Base-by-base conservation (phyloP, 1,140 invertebrate genomes). In the Listronotus bonariensis region DNA sequence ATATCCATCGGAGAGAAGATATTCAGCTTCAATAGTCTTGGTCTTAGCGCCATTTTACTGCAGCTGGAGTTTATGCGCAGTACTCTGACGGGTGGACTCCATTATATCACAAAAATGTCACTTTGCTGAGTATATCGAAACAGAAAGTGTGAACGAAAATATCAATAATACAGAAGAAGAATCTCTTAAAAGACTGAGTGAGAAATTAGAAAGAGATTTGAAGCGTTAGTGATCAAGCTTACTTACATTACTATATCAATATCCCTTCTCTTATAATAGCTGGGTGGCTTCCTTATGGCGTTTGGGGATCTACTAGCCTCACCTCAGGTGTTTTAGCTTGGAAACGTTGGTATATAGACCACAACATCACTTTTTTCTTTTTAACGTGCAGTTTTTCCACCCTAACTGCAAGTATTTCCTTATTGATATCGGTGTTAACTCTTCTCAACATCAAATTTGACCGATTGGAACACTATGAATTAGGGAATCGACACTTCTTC, bases 11-110 rank as follows among this genome's bases (percentile, higher is more conserved):
- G 86, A 88, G 74, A 75, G 86, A 68, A 80, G 85, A 58, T 88
- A 88, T 67, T 88, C 86, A 0, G 85, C 86, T 0, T 87, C 86
- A 0, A 87, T 85, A 1, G 86, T 88, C 0, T 82, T 85, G 87
- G 87, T 3, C 67, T 88, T 18, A 83, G 83, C 5, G 81, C 85
- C 67, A 80, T 88, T 0, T 85, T 87, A 62, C 75, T 87, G 6
- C 80, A 81, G 9, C 79, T 86, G 8, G 67, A 85, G 2, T 3
- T 26, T 26, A 72, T 87, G 14, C 84, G 82, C 0, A 82, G 80
- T 18, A 62, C 86, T 3, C 26, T 72, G 12, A 70, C 71, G 71
- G 69, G 64, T 17, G 55, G 45, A 4, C 10, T 81, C 61, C 17
- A 67, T 60, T 26, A 26, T 26, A 51, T 77, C 7, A 32, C 64